Evolutionary conservation across 2,888 invertebrate genomes (phyloP).

Genomic region (Erebia ligea): DNA sequence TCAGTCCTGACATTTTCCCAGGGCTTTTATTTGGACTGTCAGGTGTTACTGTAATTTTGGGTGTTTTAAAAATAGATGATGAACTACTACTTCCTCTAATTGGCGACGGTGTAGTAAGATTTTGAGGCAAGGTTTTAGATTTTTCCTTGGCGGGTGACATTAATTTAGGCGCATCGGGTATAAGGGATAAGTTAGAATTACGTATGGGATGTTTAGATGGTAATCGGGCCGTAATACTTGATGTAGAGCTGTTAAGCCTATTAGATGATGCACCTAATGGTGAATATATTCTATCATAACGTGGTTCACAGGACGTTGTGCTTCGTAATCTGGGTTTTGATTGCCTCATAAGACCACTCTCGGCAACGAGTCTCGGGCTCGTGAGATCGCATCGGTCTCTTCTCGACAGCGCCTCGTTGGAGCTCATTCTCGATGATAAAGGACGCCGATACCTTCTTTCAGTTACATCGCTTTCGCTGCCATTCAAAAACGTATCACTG

Average conservation of each 20-base stretch:
- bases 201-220: constrained; percentile 64
- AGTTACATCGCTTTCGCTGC: constrained; percentile 76
- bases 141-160: constrained; percentile 75
- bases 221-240: constrained; percentile 63
- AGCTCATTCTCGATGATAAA: constrained; percentile 71
- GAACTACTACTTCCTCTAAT: constrained; percentile 77
- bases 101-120: constrained; percentile 75
- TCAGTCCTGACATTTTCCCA: constrained; percentile 76
- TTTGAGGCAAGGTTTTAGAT: constrained; percentile 85
- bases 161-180: constrained; percentile 78
- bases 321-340: constrained; percentile 70
- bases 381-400: constrained; percentile 68
- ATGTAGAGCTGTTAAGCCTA: constrained; percentile 69
- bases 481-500: constrained; percentile 71
- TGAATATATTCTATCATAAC: constrained; percentile 75
- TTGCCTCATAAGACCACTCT: constrained; percentile 61
- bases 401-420: constrained; percentile 73
- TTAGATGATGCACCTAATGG: constrained; percentile 68
- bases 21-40: constrained; percentile 82
- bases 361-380: constrained; percentile 70
- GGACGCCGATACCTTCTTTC: constrained; percentile 69
- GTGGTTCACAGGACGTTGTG: constrained; percentile 74
- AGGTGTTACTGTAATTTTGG: constrained; percentile 74
- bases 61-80: constrained; percentile 73
- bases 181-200: constrained; percentile 74